phyloP scores from a whole-genome alignment of 2,113 vertebrate genomes.

The Bufo bufo region DNA sequence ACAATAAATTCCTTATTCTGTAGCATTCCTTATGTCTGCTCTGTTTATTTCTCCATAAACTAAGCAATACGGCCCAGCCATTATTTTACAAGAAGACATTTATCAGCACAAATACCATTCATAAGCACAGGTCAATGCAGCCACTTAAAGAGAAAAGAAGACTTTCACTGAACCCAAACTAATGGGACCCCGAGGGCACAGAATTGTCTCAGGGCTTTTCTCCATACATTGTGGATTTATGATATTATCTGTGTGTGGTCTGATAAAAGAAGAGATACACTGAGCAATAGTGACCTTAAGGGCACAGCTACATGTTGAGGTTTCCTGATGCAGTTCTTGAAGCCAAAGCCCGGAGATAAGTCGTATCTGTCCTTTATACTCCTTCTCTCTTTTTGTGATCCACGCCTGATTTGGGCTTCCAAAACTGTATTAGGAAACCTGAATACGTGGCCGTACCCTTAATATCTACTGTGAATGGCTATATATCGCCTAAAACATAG shows the following conservation, averaged over 20 bases:
- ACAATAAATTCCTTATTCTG: slow-evolving; percentile 27
- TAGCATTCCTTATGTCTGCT: slow-evolving; percentile 15
- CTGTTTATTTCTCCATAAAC: slow-evolving; percentile 29
- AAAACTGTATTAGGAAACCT: too few relatives aligned
- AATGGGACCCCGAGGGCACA: not conserved
- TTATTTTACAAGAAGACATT: slow-evolving; percentile 36
- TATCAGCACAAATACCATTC: slow-evolving; percentile 7
- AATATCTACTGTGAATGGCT: too few relatives aligned
- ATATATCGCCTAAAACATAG: not conserved
- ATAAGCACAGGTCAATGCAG: slow-evolving; percentile 5
- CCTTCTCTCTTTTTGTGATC: too few relatives aligned
- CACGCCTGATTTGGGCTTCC: too few relatives aligned
- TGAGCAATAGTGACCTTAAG: not conserved
- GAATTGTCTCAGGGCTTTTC: not conserved
- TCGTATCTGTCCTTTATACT: too few relatives aligned
- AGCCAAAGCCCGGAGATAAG: too few relatives aligned
- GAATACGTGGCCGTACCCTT: too few relatives aligned
- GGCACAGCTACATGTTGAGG: too few relatives aligned
- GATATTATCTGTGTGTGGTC: slow-evolving; percentile 4
- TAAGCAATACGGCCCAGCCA: not conserved
- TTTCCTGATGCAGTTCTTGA: too few relatives aligned
- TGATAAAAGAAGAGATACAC: not conserved
- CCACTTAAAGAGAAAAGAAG: slow-evolving; percentile 1
- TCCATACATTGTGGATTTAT: slow-evolving; percentile 7
- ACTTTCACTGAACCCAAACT: not conserved